Evolutionary conservation across 2,113 vertebrate species (phyloP), one percentile per base, ranked within the genome.

Genomic region (Callithrix jacchus): DNA sequence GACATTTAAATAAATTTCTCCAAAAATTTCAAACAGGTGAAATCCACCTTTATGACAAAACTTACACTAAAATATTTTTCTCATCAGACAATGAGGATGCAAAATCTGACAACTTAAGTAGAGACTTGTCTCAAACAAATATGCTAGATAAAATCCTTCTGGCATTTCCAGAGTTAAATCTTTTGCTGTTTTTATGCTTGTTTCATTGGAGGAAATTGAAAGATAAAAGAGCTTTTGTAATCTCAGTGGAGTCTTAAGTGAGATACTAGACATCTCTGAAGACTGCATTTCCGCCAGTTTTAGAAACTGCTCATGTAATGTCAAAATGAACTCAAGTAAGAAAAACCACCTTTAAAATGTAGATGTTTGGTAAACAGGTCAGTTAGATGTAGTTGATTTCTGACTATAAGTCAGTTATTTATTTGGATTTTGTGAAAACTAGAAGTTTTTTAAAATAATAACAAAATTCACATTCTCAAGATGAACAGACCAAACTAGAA

Each of bases 21-120:
- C 61, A 73, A 76, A 74, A 64, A 91, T 32, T 49, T 89, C 32
- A 87, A 42, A 6, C 76, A 25, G 37, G 21, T 84, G 20, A 83
- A 97, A 64, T 88, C 12, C 54, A 87, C 35, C 37, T 84, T 56
- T 58, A 92, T 9, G 77, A 16, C 49, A 80, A 86, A 93, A 89
- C 11, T 52, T 49, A 82, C 21, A 32, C 3, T 71, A 45, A 88
- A 54, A 45, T 80, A 82, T 77, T 95, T 83, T 92, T 91, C 54
- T 80, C 30, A 66, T 86, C 49, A 89, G 42, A 6, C 74, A 87
- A 17, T 40, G 12, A 91, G 5, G 42, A 77, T 8, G 17, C 68
- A 89, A 96, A 91, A 83, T 58, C 52, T 77, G 7, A 92, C 37
- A 92, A 49, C n/a, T 35, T 45, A 94, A 64, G 16, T 35, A 20